Evolutionary conservation across 2,888 invertebrate species (phyloP), one percentile per base, ranked within the genome.

Genomic region (Aelia acuminata): DNA sequence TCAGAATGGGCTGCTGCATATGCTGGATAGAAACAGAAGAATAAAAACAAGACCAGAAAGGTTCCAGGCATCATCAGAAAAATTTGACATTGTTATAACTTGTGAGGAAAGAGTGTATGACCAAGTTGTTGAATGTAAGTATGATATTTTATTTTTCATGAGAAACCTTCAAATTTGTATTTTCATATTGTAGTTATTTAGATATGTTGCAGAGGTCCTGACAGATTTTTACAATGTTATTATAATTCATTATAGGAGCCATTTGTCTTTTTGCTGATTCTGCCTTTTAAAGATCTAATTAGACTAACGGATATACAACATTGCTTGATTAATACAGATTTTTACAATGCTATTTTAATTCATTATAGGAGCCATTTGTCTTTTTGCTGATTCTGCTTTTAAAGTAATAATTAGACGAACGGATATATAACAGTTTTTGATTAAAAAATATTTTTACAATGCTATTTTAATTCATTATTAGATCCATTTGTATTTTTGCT

Each of bases 71-170:
- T 95, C 96, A 90, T 94, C 94, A 90, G 98, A 99, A 90, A 95
- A 95, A 91, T 99, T 99, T 93, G 98, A 99, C 93, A 95, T 99
- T 88, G 95, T 99, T 89, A 96, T 99, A 91, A 98, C 99, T 0
- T 98, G 98, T 92, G 99, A 99, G 93, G 99, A 99, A 92, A 94
- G 99, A 91, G 99, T 99, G 0, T 99, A 99, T 92, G 99, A 99
- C 93, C 98, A 99, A 94, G 98, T 99, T 35, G 94, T 98, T 88
- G 98, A 98, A 93, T 97, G 96, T 95, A 96, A 91, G 92, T 91
- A 39, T 11, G n/a, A 22, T 87, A 26, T 47, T 57, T 57, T 57
- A 15, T n/a, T n/a, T n/a, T 26, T 57, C 11, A 57, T 26, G 26
- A 15, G 4, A 26, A 26, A 26, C 26, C 22, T 4, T 26, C 13